Base-by-base conservation (phyloP, 1,140 invertebrate species). In the Phortica variegata region DNA sequence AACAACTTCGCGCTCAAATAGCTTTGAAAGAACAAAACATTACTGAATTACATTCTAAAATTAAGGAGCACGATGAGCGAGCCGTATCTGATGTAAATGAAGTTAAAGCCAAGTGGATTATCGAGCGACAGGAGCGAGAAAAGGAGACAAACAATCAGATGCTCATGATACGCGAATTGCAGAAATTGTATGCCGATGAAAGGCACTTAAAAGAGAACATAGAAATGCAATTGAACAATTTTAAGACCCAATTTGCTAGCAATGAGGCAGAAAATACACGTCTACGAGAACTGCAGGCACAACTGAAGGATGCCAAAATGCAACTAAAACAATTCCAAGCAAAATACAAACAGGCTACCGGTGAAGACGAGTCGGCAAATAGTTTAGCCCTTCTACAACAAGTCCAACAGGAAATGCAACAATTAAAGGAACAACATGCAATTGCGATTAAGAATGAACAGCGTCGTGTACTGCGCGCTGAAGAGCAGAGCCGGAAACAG, bases 51-150 rank as follows among this genome's bases (percentile, higher is more conserved):
- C 80, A 82, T 57, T 80, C 81, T 17, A 83, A 84, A 56, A 76
- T 83, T 12, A 85, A 83, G 56, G 79, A 81, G 20, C 65, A 81
- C 26, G 77, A 82, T 15, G 81, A 77, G 52, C 77, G 81, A 13
- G 80, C 81, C 58, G 75, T 81, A 23, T 76, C 77, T 7, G 85
- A 87, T 62, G 71, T 87, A 2, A 84, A 84, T 53, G 84, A 86
- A 62, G 60, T 87, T 1, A 87, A 87, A 63, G 85, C 85, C 32
- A 87, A 87, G 72, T 80, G 87, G 58, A 84, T 84, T 6, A 82
- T 85, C 58, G 86, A 90, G 63, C 84, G 88, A 31, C 84, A 87
- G 58, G 88, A 91, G 54, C 78, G 87, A 46, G 88, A 91, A 65
- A 87, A 85, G 60, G 88, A 91, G 68, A 85, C 87, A 47, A 82